phyloP scores from a whole-genome alignment of 2,888 invertebrate species.

The Pherbina coryleti region DNA sequence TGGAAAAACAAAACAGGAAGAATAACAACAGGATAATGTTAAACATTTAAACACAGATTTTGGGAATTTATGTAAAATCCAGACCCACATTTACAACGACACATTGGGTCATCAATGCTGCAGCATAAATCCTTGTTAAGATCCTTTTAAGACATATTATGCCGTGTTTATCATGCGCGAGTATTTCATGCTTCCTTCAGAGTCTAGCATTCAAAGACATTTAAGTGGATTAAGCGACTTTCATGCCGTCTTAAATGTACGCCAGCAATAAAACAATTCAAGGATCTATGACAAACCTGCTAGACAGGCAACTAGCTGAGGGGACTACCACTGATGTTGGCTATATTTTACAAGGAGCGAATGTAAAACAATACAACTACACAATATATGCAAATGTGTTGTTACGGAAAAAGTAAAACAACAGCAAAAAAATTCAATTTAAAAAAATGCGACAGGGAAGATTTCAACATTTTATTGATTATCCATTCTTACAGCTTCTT shows the following conservation, averaged over 20 bases:
- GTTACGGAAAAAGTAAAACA: not conserved
- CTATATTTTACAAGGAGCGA: not conserved
- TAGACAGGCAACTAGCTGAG: not conserved
- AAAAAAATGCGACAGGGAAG: not conserved
- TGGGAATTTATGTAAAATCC: not conserved
- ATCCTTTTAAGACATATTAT: slow-evolving; percentile 43
- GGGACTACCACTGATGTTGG: no score
- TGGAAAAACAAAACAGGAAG: not conserved
- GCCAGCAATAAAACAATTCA: slow-evolving; percentile 41
- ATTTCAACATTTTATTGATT: slow-evolving; percentile 41
- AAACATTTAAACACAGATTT: slow-evolving; percentile 10
- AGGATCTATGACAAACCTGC: not conserved
- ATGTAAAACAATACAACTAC: slow-evolving; percentile 10
- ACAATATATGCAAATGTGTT: slow-evolving; percentile 40
- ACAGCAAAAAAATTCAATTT: not conserved
- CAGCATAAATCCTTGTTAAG: slow-evolving; percentile 50
- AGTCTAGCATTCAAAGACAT: slow-evolving; percentile 47
- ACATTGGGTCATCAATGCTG: slow-evolving; percentile 39
- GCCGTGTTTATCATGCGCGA: not conserved
- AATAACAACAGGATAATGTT: not conserved
- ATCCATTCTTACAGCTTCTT: slow-evolving; percentile 21
- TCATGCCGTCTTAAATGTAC: slow-evolving; percentile 42
- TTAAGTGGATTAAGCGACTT: slow-evolving; percentile 54
- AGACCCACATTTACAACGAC: not conserved
- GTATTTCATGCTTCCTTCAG: not conserved